Evolutionary conservation across 2,888 invertebrate species (phyloP).

Genomic region (Ypsolopha sequella): DNA sequence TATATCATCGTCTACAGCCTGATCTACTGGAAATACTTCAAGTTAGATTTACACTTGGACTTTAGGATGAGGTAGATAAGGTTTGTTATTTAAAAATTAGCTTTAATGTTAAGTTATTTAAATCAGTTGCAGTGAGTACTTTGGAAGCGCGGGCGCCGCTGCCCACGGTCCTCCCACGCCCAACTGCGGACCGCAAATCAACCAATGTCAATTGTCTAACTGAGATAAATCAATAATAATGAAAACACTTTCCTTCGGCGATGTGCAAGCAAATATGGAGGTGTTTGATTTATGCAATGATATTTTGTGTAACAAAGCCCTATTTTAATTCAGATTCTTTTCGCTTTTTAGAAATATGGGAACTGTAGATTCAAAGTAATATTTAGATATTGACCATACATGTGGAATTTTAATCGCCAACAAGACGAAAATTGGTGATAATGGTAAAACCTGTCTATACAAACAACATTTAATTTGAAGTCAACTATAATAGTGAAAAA

Average conservation of each 20-base stretch:
- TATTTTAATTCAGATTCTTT: background rate
- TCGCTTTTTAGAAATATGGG: no score
- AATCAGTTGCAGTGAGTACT: background rate
- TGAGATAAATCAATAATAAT: conserved; percentile 36
- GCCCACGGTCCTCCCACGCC: conserved; percentile 21
- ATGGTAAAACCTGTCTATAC: no score
- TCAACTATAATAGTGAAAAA: no score
- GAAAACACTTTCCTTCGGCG: conserved; percentile 17
- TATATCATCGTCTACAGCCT: background rate
- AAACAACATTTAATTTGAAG: no score
- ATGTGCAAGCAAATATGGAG: conserved; percentile 26
- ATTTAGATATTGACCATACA: no score
- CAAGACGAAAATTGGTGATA: no score
- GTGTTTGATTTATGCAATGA: conserved; percentile 39
- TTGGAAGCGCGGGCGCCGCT: conserved; percentile 30
- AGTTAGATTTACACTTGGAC: background rate
- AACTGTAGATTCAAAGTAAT: no score
- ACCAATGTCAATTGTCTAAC: conserved; percentile 20
- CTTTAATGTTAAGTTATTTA: background rate
- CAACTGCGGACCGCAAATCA: conserved; percentile 10
- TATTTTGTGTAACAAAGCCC: conserved; percentile 24
- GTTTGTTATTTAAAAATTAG: background rate
- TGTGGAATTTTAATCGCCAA: no score
- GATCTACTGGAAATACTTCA: background rate
- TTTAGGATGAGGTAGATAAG: background rate